Percentiles rank a stretch among this genome's conserved stretches.
These are phyloP conservation scores for Alethe diademata DNA, from an alignment of 2,113 vertebrate genomes.

Conservation along the genomic window DNA sequence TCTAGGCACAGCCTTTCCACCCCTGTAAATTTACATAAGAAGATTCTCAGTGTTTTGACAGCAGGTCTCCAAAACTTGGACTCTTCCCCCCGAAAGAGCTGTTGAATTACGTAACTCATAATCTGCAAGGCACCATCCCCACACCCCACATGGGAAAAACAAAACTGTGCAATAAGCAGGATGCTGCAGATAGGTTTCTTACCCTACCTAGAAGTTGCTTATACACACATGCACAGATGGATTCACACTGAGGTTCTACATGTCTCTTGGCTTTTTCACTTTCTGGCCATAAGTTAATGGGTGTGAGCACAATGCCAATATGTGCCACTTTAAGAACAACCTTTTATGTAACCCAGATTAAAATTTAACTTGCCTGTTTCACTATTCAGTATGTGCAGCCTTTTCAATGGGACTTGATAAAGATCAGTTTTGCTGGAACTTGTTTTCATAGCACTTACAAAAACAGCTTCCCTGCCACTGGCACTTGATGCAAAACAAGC, in stretches of 20 bases:
- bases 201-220: neutral
- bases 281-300: neutral
- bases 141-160: rapidly evolving
- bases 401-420: slow-evolving; percentile 52
- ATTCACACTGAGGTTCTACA: neutral
- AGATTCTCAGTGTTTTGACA: neutral
- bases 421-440: slow-evolving; percentile 64
- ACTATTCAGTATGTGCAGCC: neutral
- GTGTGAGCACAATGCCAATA: slow-evolving; percentile 29
- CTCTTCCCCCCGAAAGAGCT: rapidly evolving
- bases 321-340: slow-evolving; percentile 39
- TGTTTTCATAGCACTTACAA: slow-evolving; percentile 38
- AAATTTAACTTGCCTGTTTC: slow-evolving; percentile 55
- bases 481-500: slow-evolving; percentile 2
- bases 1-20: neutral
- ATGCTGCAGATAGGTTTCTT: neutral
- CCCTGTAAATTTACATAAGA: neutral
- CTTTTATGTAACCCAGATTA: slow-evolving; percentile 61
- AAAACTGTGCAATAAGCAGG: neutral
- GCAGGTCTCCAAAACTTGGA: neutral
- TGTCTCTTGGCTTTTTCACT: neutral
- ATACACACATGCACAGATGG: neutral
- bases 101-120: neutral
- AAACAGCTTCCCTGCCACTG: slow-evolving; percentile 4
- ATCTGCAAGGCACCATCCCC: neutral